Percentiles rank a stretch among this genome's conserved stretches.
phyloP scores from a whole-genome alignment of 1,140 invertebrate species.

The Drosophila takahashii region DNA sequence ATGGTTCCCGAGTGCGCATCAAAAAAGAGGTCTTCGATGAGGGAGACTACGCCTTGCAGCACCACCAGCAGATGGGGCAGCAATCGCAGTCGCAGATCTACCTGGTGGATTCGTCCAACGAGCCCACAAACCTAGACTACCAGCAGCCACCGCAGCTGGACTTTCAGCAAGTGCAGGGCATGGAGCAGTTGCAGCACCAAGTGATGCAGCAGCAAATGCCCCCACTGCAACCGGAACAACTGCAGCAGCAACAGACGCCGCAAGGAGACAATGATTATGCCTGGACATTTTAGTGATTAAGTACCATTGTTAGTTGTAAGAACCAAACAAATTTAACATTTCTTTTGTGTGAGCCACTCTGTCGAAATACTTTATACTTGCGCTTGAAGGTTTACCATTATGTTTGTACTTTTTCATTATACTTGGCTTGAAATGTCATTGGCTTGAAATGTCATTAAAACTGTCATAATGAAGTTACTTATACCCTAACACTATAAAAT shows the following conservation, averaged over 20 bases:
- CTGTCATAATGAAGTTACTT: too few species aligned
- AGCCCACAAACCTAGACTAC: slow-evolving; percentile 38
- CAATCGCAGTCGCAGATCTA: slow-evolving; percentile 54
- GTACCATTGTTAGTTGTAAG: neutral
- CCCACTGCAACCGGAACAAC: slow-evolving; percentile 25
- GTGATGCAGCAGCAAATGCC: slow-evolving; percentile 22
- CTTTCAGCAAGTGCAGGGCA: slow-evolving; percentile 40
- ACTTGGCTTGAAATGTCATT: neutral
- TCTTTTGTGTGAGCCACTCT: neutral
- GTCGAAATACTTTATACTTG: neutral
- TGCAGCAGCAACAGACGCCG: slow-evolving; percentile 49
- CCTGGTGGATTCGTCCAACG: slow-evolving; percentile 55
- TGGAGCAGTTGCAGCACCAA: slow-evolving; percentile 39
- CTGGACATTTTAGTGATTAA: slow-evolving; percentile 62
- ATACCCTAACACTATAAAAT: too few species aligned
- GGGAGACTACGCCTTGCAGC: slow-evolving; percentile 26
- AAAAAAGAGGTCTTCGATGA: slow-evolving; percentile 74
- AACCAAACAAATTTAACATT: neutral
- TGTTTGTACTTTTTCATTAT: neutral
- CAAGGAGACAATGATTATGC: slow-evolving; percentile 79
- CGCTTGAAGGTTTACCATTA: neutral
- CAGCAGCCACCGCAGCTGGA: slow-evolving; percentile 21
- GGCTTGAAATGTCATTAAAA: neutral
- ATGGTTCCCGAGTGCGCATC: slow-evolving; percentile 53
- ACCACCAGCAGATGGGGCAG: slow-evolving; percentile 27